Conservation (phyloP, 2,797 vertebrate species). For the Columba guinea region DNA sequence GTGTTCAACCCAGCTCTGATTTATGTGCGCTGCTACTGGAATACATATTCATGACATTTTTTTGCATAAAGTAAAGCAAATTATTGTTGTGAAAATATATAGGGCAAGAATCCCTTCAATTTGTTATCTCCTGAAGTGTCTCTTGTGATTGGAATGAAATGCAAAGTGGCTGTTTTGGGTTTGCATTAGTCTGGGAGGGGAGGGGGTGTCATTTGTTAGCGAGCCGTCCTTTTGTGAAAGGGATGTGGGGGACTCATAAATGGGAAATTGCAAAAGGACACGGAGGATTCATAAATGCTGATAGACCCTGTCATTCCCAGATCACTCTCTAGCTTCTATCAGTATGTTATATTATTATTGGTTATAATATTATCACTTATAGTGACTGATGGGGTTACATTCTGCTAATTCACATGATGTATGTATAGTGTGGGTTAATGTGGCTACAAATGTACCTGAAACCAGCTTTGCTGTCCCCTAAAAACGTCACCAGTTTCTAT, state of each 20-base stretch:
- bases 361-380: background rate
- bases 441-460: background rate
- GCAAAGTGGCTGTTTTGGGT: background rate
- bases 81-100: slow-evolving; percentile 51
- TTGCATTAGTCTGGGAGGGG: background rate
- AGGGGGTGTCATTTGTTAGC: background rate
- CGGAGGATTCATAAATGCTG: background rate
- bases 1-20: background rate
- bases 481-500: background rate
- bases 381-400: background rate
- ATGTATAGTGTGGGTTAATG: fast-evolving
- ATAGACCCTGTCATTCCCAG: background rate
- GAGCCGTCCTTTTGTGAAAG: background rate
- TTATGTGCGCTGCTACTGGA: slow-evolving; percentile 28
- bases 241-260: background rate
- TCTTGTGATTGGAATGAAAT: background rate
- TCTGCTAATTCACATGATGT: fast-evolving
- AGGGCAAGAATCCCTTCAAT: slow-evolving; percentile 21
- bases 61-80: slow-evolving; percentile 43
- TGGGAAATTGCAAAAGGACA: too few relatives aligned
- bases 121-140: slow-evolving; percentile 22
- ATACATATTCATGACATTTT: slow-evolving; percentile 42
- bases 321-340: background rate
- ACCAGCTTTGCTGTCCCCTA: background rate
- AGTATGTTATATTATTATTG: background rate